Conservation (phyloP, 2,113 vertebrate genomes). For the Maccullochella peelii region DNA sequence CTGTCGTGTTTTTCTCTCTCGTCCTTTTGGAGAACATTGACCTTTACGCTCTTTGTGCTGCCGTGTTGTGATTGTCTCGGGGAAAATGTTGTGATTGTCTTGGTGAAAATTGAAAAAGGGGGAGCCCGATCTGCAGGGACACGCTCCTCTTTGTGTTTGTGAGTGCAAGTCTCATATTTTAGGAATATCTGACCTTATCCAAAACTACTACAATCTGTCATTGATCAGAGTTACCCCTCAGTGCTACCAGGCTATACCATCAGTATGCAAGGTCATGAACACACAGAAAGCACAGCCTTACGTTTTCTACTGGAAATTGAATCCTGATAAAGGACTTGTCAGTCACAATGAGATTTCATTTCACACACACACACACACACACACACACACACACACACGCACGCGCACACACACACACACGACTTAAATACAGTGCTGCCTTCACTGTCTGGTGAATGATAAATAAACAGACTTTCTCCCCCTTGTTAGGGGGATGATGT, state of each 20-base stretch:
- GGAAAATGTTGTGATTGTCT: slow-evolving; percentile 47
- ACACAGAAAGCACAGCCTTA: slow-evolving; percentile 8
- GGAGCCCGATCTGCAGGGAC: not conserved
- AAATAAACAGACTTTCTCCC: not conserved
- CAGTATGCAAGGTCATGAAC: slow-evolving; percentile 67
- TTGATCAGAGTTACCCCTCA: slow-evolving; percentile 41
- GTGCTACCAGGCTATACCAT: slow-evolving; percentile 15
- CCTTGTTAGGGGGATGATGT: not conserved
- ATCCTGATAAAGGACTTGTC: slow-evolving; percentile 52
- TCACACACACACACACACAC: slow-evolving; percentile 17
- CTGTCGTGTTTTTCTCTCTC: slow-evolving; percentile 31
- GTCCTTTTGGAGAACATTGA: slow-evolving; percentile 56
- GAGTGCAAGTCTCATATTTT: slow-evolving; percentile 36
- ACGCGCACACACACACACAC: not conserved
- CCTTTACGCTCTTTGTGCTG: slow-evolving; percentile 58
- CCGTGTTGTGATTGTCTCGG: slow-evolving; percentile 51
- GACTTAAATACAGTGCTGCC: not conserved
- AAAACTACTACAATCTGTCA: slow-evolving; percentile 51
- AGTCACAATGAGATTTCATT: slow-evolving; percentile 37
- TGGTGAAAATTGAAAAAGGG: slow-evolving; percentile 47
- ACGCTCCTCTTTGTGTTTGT: not conserved
- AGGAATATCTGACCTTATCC: slow-evolving; percentile 59
- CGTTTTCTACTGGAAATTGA: slow-evolving; percentile 41
- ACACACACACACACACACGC: slow-evolving; percentile 3
- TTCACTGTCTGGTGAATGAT: not conserved